phyloP scores from a whole-genome alignment of 2,888 invertebrate species.

The Chalcosyrphus nemorum region DNA sequence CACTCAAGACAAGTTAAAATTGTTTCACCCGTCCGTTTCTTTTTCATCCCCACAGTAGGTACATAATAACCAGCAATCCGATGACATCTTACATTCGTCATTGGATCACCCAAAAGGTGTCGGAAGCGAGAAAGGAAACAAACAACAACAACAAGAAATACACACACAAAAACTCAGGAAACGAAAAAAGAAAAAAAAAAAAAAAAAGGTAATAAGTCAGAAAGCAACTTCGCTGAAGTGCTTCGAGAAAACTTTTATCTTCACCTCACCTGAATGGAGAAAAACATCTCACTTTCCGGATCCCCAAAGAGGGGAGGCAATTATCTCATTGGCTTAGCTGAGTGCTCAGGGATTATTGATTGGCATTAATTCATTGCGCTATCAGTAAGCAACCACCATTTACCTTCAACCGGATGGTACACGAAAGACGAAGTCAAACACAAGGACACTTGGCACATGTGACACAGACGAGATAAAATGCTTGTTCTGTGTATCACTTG shows the following conservation, averaged over 20 bases:
- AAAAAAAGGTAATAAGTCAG: neutral
- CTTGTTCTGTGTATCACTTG: neutral
- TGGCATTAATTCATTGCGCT: conserved; percentile 21
- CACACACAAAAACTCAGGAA: neutral
- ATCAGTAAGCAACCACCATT: conserved; percentile 2
- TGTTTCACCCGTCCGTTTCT: neutral
- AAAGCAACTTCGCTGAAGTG: neutral
- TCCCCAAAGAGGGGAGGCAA: neutral
- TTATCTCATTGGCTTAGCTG: conserved; percentile 32
- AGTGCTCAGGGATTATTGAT: conserved; percentile 32
- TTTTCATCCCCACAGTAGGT: neutral
- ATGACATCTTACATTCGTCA: neutral
- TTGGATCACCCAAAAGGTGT: neutral
- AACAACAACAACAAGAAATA: neutral
- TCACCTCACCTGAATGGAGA: conserved; percentile 6
- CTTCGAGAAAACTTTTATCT: conserved; percentile 21
- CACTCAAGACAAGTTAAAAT: too few relatives aligned
- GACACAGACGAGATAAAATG: neutral
- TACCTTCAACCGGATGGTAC: neutral
- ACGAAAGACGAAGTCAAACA: neutral
- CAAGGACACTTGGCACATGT: neutral
- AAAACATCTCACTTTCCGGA: neutral
- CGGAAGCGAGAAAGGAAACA: neutral
- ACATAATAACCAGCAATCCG: neutral
- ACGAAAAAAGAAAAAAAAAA: too few relatives aligned